Percentiles rank a stretch among this genome's conserved stretches.
Evolutionary conservation across 2,888 invertebrate species (phyloP).

Genomic region (Agonopterix subpropinquella): DNA sequence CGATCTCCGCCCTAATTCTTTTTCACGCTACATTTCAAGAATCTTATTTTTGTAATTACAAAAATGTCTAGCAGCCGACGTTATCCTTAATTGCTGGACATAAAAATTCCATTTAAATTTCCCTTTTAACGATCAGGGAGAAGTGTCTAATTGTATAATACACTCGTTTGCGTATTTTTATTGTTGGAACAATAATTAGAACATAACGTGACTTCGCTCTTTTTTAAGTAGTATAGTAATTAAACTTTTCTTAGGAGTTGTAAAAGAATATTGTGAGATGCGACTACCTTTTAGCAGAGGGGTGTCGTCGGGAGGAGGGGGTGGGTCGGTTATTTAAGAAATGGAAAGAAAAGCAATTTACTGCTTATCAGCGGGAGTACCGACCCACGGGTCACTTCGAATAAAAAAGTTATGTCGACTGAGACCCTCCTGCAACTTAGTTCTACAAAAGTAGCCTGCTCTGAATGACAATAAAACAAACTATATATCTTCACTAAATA

Average conservation of each 20-base stretch:
- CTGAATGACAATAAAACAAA: not conserved
- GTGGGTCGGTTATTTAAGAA: slow-evolving; percentile 58
- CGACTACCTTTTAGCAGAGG: slow-evolving; percentile 38
- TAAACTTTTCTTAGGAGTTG: slow-evolving; percentile 61
- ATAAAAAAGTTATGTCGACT: slow-evolving; percentile 43
- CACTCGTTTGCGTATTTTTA: slow-evolving; percentile 77
- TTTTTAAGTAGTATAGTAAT: slow-evolving; percentile 61
- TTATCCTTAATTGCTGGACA: slow-evolving; percentile 76
- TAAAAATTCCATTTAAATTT: slow-evolving; percentile 78
- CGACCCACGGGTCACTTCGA: slow-evolving; percentile 50
- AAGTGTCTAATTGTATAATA: slow-evolving; percentile 76
- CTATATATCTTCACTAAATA: no score
- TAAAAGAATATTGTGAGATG: slow-evolving; percentile 60
- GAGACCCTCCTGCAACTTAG: slow-evolving; percentile 31
- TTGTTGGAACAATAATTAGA: slow-evolving; percentile 74
- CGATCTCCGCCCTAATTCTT: slow-evolving; percentile 68
- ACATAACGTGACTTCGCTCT: slow-evolving; percentile 66
- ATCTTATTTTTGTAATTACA: slow-evolving; percentile 77
- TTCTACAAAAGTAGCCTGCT: slow-evolving; percentile 12
- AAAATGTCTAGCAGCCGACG: slow-evolving; percentile 75
- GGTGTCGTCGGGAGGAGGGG: slow-evolving; percentile 20
- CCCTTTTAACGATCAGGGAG: slow-evolving; percentile 74
- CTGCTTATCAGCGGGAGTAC: slow-evolving; percentile 62
- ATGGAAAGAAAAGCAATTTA: slow-evolving; percentile 71
- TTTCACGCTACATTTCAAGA: slow-evolving; percentile 76